These are phyloP conservation scores for Parauchenoglanis ngamensis DNA, from an alignment of 2,797 vertebrate species.

Conservation along the genomic window DNA sequence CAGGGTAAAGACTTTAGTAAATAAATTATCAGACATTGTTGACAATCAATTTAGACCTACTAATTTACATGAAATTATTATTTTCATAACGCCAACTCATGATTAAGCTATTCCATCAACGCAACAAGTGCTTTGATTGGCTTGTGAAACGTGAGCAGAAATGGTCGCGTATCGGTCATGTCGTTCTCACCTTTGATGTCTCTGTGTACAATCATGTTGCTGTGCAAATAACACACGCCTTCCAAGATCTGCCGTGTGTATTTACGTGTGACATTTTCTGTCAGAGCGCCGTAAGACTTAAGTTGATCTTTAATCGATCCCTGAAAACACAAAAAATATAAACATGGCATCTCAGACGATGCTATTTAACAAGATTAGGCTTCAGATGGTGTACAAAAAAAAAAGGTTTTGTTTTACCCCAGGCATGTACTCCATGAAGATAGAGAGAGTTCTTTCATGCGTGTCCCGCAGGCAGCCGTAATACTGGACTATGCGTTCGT, in stretches of 20 bases:
- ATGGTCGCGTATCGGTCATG: neutral
- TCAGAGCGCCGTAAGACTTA: constrained; percentile 95
- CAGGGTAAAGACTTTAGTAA: neutral
- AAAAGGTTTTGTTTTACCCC: constrained; percentile 74
- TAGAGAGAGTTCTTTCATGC: constrained; percentile 92
- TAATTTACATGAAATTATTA: neutral
- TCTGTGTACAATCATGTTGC: constrained; percentile 99
- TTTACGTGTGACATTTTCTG: constrained; percentile 95
- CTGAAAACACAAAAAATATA: constrained; percentile 62
- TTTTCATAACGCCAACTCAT: neutral
- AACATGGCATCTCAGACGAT: neutral
- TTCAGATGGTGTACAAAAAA: neutral
- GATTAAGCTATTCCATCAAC: neutral
- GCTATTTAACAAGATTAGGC: neutral
- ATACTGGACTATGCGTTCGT: constrained; percentile 97
- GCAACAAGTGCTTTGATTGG: neutral
- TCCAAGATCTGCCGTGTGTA: constrained; percentile 97
- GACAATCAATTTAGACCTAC: neutral
- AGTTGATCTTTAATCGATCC: constrained; percentile 98
- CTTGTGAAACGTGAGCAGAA: neutral
- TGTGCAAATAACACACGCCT: constrained; percentile 97
- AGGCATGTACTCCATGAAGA: constrained; percentile 99
- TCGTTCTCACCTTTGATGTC: constrained; percentile 92
- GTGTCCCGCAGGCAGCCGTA: constrained; percentile 93
- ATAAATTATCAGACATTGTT: neutral